These are phyloP conservation scores for Oryzias dopingdopingensis DNA, from an alignment of 2,797 vertebrate species.

Conservation along the genomic window DNA sequence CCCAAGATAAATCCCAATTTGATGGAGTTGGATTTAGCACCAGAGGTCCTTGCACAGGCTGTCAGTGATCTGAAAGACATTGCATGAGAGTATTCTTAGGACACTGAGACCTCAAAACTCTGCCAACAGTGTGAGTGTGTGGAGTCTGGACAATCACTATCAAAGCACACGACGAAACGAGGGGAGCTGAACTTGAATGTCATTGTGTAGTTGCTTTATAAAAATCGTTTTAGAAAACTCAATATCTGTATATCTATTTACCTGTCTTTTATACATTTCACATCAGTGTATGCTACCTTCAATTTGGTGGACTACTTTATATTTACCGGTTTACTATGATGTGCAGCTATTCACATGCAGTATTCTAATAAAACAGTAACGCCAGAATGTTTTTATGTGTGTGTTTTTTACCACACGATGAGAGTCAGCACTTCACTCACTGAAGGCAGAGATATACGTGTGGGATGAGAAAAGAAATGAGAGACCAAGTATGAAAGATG, in stretches of 20 bases:
- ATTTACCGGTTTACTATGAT: conserved; percentile 70
- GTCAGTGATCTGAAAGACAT: conserved; percentile 31
- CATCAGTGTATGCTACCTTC: conserved; percentile 70
- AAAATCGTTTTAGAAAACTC: conserved; percentile 64
- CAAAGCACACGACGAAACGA: conserved; percentile 57
- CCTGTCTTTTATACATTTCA: conserved; percentile 81
- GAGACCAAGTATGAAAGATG: conserved; percentile 17
- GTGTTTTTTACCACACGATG: conserved; percentile 30
- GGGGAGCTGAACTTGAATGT: conserved; percentile 64
- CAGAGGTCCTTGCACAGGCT: conserved; percentile 37
- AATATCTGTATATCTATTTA: conserved; percentile 72
- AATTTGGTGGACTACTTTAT: conserved; percentile 71
- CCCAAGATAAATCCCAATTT: too few relatives aligned
- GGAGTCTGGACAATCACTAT: conserved; percentile 72
- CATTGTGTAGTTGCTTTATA: conserved; percentile 60
- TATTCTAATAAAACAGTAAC: conserved; percentile 80
- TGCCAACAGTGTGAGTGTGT: conserved; percentile 58
- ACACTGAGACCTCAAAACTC: conserved; percentile 57
- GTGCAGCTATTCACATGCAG: conserved; percentile 71
- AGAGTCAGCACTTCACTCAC: conserved; percentile 16
- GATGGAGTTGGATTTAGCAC: conserved; percentile 1
- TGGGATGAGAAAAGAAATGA: conserved; percentile 25
- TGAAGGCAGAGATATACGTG: conserved; percentile 22
- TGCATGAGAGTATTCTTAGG: conserved; percentile 38
- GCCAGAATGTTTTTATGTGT: conserved; percentile 30